Conservation (phyloP, 2,888 invertebrate species). For the Harpagoxenus sublaevis region DNA sequence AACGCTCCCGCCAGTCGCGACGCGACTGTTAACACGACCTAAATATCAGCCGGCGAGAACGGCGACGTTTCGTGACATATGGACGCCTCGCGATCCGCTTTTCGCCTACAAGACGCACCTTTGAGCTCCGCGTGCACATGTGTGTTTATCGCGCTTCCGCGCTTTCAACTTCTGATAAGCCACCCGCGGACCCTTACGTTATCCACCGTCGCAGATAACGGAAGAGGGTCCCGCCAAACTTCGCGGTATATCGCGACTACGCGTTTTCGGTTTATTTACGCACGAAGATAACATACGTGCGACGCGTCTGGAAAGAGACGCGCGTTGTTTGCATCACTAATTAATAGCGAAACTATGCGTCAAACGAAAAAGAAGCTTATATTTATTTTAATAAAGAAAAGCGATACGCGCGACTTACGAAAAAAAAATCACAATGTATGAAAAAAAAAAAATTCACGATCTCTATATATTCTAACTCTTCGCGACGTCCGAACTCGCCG, state of each 20-base stretch:
- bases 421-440: not conserved
- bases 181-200: not conserved
- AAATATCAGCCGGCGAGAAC: conserved; percentile 70
- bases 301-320: not conserved
- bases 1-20: conserved; percentile 73
- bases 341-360: not conserved
- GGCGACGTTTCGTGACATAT: conserved; percentile 33
- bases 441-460: not conserved
- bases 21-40: conserved; percentile 79
- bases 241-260: not conserved
- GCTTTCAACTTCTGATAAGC: conserved; percentile 22
- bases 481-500: not conserved
- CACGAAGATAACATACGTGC: not conserved
- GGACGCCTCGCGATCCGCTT: conserved; percentile 42
- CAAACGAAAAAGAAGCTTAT: not conserved
- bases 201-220: conserved; percentile 8
- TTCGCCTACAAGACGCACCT: conserved; percentile 34
- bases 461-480: not conserved
- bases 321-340: not conserved
- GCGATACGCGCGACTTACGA: not conserved
- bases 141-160: conserved; percentile 41
- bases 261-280: conserved; percentile 29
- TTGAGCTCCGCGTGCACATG: not conserved
- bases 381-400: not conserved
- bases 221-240: not conserved